phyloP scores from a whole-genome alignment of 2,113 vertebrate genomes.

The Calyptomena viridis region DNA sequence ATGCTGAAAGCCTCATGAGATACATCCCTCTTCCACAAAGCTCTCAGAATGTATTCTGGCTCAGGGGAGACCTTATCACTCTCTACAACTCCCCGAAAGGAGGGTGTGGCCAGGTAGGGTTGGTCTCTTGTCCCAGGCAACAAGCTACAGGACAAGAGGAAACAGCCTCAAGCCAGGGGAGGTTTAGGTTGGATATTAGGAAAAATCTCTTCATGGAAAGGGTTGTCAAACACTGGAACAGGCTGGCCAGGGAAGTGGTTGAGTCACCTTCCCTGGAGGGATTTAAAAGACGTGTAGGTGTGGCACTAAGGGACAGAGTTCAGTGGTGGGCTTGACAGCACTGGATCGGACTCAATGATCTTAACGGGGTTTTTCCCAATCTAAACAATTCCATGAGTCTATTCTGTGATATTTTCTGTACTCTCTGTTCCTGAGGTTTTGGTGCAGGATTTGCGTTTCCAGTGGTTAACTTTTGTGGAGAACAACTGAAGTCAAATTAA shows the following conservation, averaged over 20 bases:
- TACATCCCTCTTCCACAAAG: background rate
- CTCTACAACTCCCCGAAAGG: background rate
- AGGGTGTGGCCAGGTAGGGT: background rate
- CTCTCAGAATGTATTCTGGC: background rate
- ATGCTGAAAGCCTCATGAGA: background rate
- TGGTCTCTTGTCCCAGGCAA: background rate
- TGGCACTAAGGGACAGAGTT: background rate
- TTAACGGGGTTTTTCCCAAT: background rate
- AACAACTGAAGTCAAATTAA: background rate
- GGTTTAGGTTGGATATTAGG: background rate
- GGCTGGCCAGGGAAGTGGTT: background rate
- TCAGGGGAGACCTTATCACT: background rate
- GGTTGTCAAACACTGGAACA: background rate
- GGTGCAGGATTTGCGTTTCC: background rate
- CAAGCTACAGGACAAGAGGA: background rate
- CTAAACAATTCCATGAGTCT: background rate
- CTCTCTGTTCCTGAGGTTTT: background rate
- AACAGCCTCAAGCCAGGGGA: background rate
- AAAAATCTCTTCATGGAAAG: background rate
- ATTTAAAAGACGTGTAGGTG: background rate
- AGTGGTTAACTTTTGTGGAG: background rate
- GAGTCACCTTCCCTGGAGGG: background rate
- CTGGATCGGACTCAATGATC: background rate
- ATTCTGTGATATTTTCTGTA: background rate
- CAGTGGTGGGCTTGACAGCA: background rate